These are phyloP conservation scores for Octopus sinensis DNA, from an alignment of 1,140 invertebrate genomes.

Conservation along the genomic window DNA sequence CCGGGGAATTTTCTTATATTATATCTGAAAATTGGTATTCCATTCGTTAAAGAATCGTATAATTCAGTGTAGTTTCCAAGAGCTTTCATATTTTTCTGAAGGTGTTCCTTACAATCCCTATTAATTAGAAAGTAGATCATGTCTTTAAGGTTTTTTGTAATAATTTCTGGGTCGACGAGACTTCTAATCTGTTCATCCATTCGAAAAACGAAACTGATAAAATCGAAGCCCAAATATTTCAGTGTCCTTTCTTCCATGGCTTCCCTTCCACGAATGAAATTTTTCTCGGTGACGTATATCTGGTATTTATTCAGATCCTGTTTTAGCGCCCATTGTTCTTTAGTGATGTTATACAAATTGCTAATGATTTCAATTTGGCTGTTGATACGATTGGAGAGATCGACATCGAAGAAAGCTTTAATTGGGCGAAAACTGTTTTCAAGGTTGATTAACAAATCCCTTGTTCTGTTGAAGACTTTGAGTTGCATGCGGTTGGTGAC, in stretches of 20 bases:
- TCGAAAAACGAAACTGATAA: slow-evolving; percentile 31
- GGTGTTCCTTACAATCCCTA: not conserved
- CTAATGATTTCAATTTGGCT: slow-evolving; percentile 19
- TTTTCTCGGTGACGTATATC: slow-evolving; percentile 31
- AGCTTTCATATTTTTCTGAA: slow-evolving; percentile 30
- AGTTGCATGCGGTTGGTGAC: too few species aligned
- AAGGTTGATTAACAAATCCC: slow-evolving; percentile 14
- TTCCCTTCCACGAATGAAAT: slow-evolving; percentile 35
- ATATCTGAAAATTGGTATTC: slow-evolving; percentile 36
- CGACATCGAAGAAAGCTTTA: slow-evolving; percentile 19
- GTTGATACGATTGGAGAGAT: slow-evolving; percentile 23
- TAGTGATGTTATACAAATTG: slow-evolving; percentile 15
- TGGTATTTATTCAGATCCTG: slow-evolving; percentile 32
- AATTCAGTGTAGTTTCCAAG: slow-evolving; percentile 33
- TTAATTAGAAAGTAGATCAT: too few species aligned
- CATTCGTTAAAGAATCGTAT: slow-evolving; percentile 32
- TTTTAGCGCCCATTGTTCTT: slow-evolving; percentile 25
- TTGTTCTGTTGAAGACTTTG: too few species aligned
- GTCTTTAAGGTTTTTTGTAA: too few species aligned
- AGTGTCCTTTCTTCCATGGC: slow-evolving; percentile 44
- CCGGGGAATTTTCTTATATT: too few species aligned
- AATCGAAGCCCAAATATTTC: slow-evolving; percentile 31
- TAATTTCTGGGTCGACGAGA: too few species aligned
- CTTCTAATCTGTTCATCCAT: slow-evolving; percentile 15
- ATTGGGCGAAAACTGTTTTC: slow-evolving; percentile 17